Evolutionary conservation across 2,797 vertebrate species (phyloP), one percentile per base, ranked within the genome.

Genomic region (Tragelaphus eurycerus): DNA sequence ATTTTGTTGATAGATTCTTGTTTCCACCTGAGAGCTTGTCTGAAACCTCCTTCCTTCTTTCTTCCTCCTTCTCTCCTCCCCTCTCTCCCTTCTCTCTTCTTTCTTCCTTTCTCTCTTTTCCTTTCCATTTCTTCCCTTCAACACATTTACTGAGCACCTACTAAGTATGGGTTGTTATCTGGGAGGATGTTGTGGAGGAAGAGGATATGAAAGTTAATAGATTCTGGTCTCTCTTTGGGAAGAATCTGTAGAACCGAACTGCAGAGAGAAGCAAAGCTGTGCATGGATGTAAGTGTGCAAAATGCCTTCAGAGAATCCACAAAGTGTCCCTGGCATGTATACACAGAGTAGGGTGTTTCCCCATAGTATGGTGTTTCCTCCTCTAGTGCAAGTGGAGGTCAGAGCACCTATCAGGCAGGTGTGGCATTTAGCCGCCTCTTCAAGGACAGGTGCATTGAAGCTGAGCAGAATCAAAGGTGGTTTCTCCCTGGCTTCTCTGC

Each of bases 81-180:
- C 6, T 79, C 17, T 48, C 7, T 31, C 46, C n/a, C 15, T 76
- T 59, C 25, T 27, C 25, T 7, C 46, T 38, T 13, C 71, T 62
- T 57, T 27, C 62, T 17, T 43, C 2, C 11, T 10, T 62, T 38
- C 21, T 90, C 29, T 52, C 43, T 67, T 6, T 74, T 14, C 25
- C 25, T 31, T 15, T 23, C 27, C 1, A 17, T 27, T 25, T n/a
- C 16, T 57, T 52, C 46, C 25, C 16, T 29, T 79, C 25, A 27
- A 60, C 59, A 52, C 54, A 87, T 86, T 92, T 84, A 94, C 12
- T 90, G 74, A 95, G 17, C 48, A 89, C 78, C 54, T 83, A 52
- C 55, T 84, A 38, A 89, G 76, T 81, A 50, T 8, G 13, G 79
- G 48, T 17, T 25, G 43, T 83, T 84, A 86, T 60, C 17, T 15